Percentiles rank a stretch among this genome's conserved stretches.
Conservation (phyloP, 35 echinoderm and acorn worm genomes). For the Patiria miniata region DNA sequence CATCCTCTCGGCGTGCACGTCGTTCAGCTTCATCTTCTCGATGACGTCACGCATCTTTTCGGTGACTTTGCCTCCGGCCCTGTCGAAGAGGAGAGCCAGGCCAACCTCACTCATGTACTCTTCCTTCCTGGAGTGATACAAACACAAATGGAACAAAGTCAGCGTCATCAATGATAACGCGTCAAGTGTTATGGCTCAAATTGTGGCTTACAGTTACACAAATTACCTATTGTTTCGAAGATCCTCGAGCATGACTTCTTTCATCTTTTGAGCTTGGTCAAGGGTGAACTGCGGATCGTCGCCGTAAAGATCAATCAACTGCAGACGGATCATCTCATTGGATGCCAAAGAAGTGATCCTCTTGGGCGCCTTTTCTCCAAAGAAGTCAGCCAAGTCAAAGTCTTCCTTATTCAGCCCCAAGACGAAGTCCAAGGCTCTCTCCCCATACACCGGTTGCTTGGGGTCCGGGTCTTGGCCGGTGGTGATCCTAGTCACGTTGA, state of each 20-base stretch:
- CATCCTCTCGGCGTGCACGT: conserved; percentile 8
- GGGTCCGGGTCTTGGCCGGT: conserved; percentile 43
- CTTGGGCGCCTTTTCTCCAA: neutral
- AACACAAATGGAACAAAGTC: neutral
- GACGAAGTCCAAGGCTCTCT: conserved; percentile 26
- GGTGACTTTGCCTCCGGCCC: conserved; percentile 22
- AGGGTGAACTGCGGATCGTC: conserved; percentile 39
- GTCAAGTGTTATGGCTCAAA: neutral
- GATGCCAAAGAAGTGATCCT: conserved; percentile 36
- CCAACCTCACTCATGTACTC: conserved; percentile 39
- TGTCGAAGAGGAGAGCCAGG: conserved; percentile 20
- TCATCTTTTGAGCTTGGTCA: conserved; percentile 36
- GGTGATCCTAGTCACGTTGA: conserved; percentile 49
- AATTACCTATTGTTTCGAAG: conserved; percentile 6
- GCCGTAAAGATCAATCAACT: conserved; percentile 32
- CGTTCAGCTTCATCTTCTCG: neutral
- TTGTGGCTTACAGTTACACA: neutral
- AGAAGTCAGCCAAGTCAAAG: conserved; percentile 50
- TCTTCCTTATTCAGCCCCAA: conserved; percentile 4
- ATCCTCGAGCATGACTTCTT: conserved; percentile 45
- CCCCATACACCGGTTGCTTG: conserved; percentile 47
- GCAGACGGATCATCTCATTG: conserved; percentile 33
- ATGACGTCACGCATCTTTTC: conserved; percentile 43
- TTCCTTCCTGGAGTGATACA: conserved; percentile 11
- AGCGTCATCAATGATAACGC: neutral